Evolutionary conservation across 1,140 invertebrate species (phyloP).

Genomic region (Spodoptera litura): DNA sequence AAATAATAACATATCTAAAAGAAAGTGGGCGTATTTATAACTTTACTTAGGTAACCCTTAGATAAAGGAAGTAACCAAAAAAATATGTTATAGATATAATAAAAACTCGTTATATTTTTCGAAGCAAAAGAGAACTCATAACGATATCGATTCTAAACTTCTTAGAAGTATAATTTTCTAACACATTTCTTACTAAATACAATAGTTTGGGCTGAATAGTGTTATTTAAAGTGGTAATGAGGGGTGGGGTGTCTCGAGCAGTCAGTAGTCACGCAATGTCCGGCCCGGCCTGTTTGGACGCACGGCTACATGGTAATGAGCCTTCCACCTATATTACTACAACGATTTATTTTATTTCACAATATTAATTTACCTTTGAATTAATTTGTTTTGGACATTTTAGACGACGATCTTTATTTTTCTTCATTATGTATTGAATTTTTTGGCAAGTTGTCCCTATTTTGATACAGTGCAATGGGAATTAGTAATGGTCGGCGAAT

Average conservation of each 20-base stretch:
- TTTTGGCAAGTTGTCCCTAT: no score
- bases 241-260: conserved; percentile 23
- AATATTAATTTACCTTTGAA: conserved; percentile 39
- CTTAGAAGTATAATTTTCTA: conserved; percentile 36
- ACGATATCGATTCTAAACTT: background rate
- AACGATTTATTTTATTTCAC: conserved; percentile 34
- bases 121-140: background rate
- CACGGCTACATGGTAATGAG: conserved; percentile 40
- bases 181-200: conserved; percentile 39
- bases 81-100: no score
- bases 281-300: conserved; percentile 40
- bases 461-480: no score
- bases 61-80: background rate
- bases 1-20: no score
- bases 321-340: conserved; percentile 26
- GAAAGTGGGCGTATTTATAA: no score
- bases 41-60: no score
- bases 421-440: background rate
- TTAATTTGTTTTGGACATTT: background rate
- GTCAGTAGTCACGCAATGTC: conserved; percentile 39
- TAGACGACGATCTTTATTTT: background rate
- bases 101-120: background rate
- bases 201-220: conserved; percentile 45
- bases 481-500: no score
- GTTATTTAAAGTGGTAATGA: conserved; percentile 50